Conservation (phyloP, 2,113 vertebrate species). For the Hyla sarda region DNA sequence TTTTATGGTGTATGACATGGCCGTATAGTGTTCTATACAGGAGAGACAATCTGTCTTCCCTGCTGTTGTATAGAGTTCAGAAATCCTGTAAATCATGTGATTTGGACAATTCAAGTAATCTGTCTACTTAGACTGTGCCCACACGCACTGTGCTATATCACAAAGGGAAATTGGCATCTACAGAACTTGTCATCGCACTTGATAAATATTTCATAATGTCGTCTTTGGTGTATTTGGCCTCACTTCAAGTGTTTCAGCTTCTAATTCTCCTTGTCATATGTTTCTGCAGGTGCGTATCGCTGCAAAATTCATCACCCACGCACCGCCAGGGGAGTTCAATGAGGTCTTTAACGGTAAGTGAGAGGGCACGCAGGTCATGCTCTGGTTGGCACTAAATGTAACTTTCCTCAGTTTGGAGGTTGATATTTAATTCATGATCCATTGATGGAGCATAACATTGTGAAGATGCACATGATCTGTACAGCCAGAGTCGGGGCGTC, state of each 20-base stretch:
- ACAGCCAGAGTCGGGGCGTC: neutral
- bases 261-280: conserved; percentile 54
- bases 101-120: neutral
- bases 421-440: neutral
- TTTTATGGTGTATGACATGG: too few relatives aligned
- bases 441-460: neutral
- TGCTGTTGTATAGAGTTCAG: too few relatives aligned
- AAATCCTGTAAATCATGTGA: too few relatives aligned
- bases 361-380: neutral
- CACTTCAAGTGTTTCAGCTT: neutral
- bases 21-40: too few relatives aligned
- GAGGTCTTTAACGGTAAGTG: conserved; percentile 95
- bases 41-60: too few relatives aligned
- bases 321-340: conserved; percentile 95
- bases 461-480: neutral
- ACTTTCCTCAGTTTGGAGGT: neutral
- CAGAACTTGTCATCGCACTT: neutral
- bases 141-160: neutral
- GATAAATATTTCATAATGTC: neutral
- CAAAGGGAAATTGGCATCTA: neutral
- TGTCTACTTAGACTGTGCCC: neutral
- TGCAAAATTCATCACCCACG: conserved; percentile 91
- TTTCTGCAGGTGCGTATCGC: conserved; percentile 85
- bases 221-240: neutral
- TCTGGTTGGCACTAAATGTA: neutral